Percentiles rank a stretch among this genome's conserved stretches.
phyloP scores from a whole-genome alignment of 53 echinoderm and acorn worm species.

The Paracentrotus lividus region DNA sequence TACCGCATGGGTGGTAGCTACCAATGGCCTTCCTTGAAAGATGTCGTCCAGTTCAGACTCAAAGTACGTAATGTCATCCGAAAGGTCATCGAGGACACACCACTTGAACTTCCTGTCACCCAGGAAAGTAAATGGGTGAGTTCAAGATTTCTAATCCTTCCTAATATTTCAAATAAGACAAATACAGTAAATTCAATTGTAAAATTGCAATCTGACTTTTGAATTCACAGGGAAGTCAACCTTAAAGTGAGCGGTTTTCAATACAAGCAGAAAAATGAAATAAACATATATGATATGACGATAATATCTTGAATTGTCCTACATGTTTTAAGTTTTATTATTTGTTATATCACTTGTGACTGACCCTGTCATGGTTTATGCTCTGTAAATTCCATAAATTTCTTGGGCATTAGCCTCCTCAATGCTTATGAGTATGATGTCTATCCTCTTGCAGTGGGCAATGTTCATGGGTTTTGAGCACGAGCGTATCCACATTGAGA shows the following conservation, averaged over 20 bases:
- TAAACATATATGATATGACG: too few relatives aligned
- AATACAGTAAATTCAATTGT: neutral
- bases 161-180: too few relatives aligned
- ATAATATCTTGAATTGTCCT: too few relatives aligned
- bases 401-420: too few relatives aligned
- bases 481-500: conserved; percentile 93
- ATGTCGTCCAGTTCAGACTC: conserved; percentile 84
- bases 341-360: too few relatives aligned
- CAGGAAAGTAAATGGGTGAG: conserved; percentile 89
- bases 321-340: too few relatives aligned
- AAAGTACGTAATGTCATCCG: conserved; percentile 82
- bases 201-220: neutral
- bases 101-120: conserved; percentile 83
- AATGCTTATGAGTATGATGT: too few relatives aligned
- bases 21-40: conserved; percentile 89
- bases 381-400: too few relatives aligned
- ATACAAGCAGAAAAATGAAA: neutral
- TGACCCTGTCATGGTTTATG: too few relatives aligned
- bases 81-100: conserved; percentile 83
- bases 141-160: neutral
- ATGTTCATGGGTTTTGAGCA: conserved; percentile 96
- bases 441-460: conserved; percentile 79
- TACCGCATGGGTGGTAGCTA: conserved; percentile 96
- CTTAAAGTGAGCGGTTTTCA: neutral
- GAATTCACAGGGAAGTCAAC: too few relatives aligned